Base-by-base conservation (phyloP, 1,140 invertebrate species). In the Caenorhabditis remanei region DNA sequence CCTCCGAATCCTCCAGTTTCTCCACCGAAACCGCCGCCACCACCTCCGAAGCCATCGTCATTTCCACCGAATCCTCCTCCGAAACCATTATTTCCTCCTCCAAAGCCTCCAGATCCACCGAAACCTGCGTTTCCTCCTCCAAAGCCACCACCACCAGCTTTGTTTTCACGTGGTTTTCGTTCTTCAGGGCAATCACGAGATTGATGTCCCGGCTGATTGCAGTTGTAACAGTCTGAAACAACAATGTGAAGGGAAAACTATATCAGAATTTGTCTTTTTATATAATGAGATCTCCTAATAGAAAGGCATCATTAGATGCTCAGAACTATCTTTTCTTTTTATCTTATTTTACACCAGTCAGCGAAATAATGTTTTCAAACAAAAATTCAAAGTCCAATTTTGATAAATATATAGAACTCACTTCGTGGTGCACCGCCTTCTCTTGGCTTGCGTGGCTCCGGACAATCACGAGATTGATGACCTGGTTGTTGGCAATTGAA, bases 21-120 rank as follows among this genome's bases (percentile, higher is more conserved):
- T 46, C 87, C 88, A 21, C 88, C 85, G 43, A 21, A 71, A 11
- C 48, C 87, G 14, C 13, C 71, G 8, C 50, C 87, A 71, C 40
- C 63, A 71, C 83, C 83, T 32, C 82, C 79, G 86, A 83, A 86
- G n/a, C 65, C 85, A 14, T 48, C 85, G 41, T 11, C n/a, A 24
- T 46, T 24, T 9, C 82, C 86, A 32, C 63, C 88, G 8, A 88
- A 89, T 55, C 90, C 90, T 0, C 91, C 90, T 90, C 90, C 91
- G 40, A 91, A 91, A 84, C 87, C 90, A 71, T 91, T 92, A 19
- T 82, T 83, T 55, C 87, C 79, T 56, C 84, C 58, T 24, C 84
- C 32, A 32, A 32, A 32, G 0, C 32, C 32, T 32, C 32, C 32
- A 32, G 32, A 32, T 32, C 87, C 88, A 21, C 88, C 85, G 43